Evolutionary conservation across 2,888 invertebrate genomes (phyloP), one percentile per base, ranked within the genome.

Genomic region (Dynastes hyllus): DNA sequence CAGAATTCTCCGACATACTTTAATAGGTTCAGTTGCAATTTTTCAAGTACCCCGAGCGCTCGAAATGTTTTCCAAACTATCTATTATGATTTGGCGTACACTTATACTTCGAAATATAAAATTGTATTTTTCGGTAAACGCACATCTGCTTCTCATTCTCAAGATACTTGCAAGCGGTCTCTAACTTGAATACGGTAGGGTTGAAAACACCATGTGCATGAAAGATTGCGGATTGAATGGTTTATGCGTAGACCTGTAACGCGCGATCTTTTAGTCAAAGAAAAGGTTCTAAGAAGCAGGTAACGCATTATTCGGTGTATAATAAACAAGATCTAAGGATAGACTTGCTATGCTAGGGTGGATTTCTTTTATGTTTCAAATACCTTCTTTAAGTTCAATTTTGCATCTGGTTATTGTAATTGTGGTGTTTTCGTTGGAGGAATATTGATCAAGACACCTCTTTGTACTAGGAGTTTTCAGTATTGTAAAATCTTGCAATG

Each of bases 161-260:
- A 73, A 73, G 73, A 58, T 69, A 69, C 5, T 5, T 13, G 37
- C 58, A 37, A 40, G 27, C 58, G 58, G 58, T 29, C 58, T 58
- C 40, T 22, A 58, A 58, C 61, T 22, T 71, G 58, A 55, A 71
- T 71, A 37, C 45, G 71, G 71, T 58, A 63, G 65, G 78, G 69
- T 63, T 66, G 61, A 73, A 78, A 81, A 80, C 81, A 79, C 58
- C 81, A 80, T 80, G 67, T 79, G 79, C 67, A 79, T 75, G 76
- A 76, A 79, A 76, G 37, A 51, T 78, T 73, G 37, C 65, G 69
- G 53, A 69, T 65, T 65, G 69, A 53, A 66, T 71, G 58, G 80
- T 76, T 73, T 58, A 67, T 45, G 32, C 73, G 40, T 71, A 78
- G 79, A 81, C 81, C 81, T 81, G 81, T 78, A 78, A 63, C 29